A percentile compares a stretch with the other conserved stretches of the same genome.
phyloP scores from a whole-genome alignment of 1,140 invertebrate genomes.

The Riptortus pedestris region DNA sequence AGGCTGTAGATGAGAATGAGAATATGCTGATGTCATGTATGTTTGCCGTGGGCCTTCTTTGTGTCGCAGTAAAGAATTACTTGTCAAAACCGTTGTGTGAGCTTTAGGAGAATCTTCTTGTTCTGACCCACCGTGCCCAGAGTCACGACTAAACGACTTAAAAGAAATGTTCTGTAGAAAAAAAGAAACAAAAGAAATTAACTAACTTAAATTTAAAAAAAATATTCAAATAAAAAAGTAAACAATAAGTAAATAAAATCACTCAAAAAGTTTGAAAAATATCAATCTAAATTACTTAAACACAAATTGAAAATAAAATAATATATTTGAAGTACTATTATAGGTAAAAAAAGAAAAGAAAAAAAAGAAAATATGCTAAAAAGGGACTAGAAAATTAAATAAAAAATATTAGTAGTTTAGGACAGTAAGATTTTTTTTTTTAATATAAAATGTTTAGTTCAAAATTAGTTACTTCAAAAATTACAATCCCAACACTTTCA shows the following conservation, averaged over 20 bases:
- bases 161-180: constrained; percentile 57
- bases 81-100: constrained; percentile 41
- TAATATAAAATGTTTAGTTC: too few relatives aligned
- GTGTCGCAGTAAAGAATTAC: constrained; percentile 22
- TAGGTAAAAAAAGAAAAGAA: too few relatives aligned
- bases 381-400: too few relatives aligned
- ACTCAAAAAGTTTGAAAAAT: not conserved
- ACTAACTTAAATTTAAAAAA: not conserved
- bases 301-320: too few relatives aligned
- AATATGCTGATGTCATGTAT: constrained; percentile 29
- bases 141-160: constrained; percentile 54
- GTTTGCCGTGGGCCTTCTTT: constrained; percentile 22
- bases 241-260: not conserved
- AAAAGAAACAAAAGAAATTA: constrained; percentile 31
- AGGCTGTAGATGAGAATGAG: constrained; percentile 26
- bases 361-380: too few relatives aligned
- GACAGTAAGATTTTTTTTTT: too few relatives aligned
- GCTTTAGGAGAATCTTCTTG: constrained; percentile 51
- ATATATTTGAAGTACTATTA: too few relatives aligned
- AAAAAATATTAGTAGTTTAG: too few relatives aligned
- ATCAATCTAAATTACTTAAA: not conserved
- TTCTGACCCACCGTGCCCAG: constrained; percentile 51
- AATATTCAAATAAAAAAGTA: not conserved
- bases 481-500: too few relatives aligned
- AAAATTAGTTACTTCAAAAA: too few relatives aligned